Evolutionary conservation across 1,140 invertebrate genomes (phyloP), one percentile per base, ranked within the genome.

Genomic region (Kradibia gibbosae): DNA sequence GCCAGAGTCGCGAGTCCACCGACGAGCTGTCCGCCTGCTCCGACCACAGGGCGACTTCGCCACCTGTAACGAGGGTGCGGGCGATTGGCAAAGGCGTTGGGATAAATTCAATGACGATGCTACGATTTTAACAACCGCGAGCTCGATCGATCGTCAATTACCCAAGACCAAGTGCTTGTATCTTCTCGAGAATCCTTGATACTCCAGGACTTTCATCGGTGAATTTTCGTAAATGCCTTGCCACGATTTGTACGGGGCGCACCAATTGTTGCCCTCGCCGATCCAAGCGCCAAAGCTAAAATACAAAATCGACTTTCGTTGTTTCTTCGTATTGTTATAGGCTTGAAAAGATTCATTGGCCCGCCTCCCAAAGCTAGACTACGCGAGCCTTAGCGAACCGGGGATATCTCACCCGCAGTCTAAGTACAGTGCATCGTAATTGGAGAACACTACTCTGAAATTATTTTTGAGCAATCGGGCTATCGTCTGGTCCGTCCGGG

Each of bases 241-340:
- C 96, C 96, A 97, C 4, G 95, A 95, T 87, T 96, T 97, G 89
- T 97, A 97, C 0, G 96, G 96, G 0, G 95, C 93, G 88, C 96
- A 97, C 96, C 96, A 97, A 87, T 97, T 97, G 84, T 95, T 95
- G 22, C 94, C 94, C 89, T 89, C 88, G 20, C 93, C 93, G 45
- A 94, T 86, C 93, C 93, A 94, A n/a, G 91, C 91, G 65, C 89
- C 90, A 81, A 90, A 92, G 76, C 92, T 92, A 85, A 87, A 83
- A 72, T 28, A 31, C 48, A 7, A 11, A 39, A 34, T 3, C n/a
- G n/a, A n/a, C n/a, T n/a, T n/a, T n/a, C n/a, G n/a, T n/a, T n/a
- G n/a, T n/a, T n/a, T n/a, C n/a, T n/a, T n/a, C n/a, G n/a, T n/a
- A n/a, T n/a, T n/a, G n/a, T n/a, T n/a, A n/a, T n/a, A n/a, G n/a